Percentiles rank a stretch among this genome's conserved stretches.
Evolutionary conservation across 2,888 invertebrate species (phyloP).

Genomic region (Metellina segmentata): DNA sequence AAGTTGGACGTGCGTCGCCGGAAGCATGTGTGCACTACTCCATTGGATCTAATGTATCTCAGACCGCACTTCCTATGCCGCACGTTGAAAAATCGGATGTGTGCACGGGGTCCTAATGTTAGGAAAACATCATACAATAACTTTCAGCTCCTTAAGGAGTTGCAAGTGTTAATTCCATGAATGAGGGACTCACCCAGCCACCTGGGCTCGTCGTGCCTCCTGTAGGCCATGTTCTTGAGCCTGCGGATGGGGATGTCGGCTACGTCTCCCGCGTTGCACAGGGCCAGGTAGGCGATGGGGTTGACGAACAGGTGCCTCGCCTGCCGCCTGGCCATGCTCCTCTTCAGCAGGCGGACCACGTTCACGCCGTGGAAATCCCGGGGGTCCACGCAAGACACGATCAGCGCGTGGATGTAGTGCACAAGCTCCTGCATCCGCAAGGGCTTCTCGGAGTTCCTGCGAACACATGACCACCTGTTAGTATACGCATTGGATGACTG

Average conservation of each 20-base stretch:
- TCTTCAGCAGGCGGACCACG: conserved; percentile 43
- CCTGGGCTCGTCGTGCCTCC: conserved; percentile 59
- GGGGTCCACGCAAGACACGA: conserved; percentile 47
- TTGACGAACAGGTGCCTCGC: conserved; percentile 38
- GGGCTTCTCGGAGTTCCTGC: conserved; percentile 46
- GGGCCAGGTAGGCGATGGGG: conserved; percentile 60
- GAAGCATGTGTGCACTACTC: too few relatives aligned
- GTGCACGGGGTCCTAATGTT: background rate
- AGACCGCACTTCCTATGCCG: too few relatives aligned
- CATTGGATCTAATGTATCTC: too few relatives aligned
- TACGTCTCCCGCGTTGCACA: conserved; percentile 57
- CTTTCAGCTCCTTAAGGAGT: too few relatives aligned
- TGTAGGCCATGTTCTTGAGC: conserved; percentile 70
- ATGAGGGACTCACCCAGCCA: conserved; percentile 59
- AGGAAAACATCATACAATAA: background rate
- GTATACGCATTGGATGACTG: too few relatives aligned
- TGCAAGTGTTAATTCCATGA: too few relatives aligned
- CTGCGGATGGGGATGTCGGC: conserved; percentile 15
- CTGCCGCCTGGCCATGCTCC: conserved; percentile 27
- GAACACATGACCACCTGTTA: background rate
- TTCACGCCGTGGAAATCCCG: conserved; percentile 66
- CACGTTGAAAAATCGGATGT: too few relatives aligned
- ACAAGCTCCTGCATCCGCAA: conserved; percentile 46
- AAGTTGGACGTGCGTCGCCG: too few relatives aligned
- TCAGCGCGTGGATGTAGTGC: conserved; percentile 65